phyloP scores from a whole-genome alignment of 1,140 invertebrate genomes.

The Thaumatotibia leucotreta region DNA sequence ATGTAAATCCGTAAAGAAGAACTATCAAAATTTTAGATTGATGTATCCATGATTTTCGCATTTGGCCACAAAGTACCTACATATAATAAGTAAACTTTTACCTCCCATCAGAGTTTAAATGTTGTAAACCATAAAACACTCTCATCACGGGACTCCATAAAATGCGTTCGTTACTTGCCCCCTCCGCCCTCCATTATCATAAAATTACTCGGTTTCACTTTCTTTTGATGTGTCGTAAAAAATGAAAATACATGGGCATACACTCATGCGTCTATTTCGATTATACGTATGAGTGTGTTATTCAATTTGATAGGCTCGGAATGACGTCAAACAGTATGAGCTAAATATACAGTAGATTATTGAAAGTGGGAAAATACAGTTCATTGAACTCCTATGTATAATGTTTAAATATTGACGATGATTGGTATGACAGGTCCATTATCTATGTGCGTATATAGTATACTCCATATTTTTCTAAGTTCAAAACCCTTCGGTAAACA shows the following conservation, averaged over 20 bases:
- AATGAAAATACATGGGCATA: constrained; percentile 56
- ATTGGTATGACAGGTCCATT: too few species aligned
- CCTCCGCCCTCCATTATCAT: constrained; percentile 63
- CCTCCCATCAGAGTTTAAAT: constrained; percentile 50
- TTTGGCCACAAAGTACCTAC: too few species aligned
- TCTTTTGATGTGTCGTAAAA: constrained; percentile 70
- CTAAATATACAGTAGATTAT: too few species aligned
- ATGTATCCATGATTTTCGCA: too few species aligned
- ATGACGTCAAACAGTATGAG: not conserved
- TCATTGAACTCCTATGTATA: too few species aligned
- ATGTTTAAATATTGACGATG: too few species aligned
- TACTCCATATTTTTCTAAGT: too few species aligned
- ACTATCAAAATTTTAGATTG: too few species aligned
- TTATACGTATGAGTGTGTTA: constrained; percentile 6
- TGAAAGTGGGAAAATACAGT: too few species aligned
- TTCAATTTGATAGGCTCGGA: not conserved
- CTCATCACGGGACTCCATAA: constrained; percentile 59
- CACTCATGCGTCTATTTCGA: constrained; percentile 20
- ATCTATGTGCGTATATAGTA: too few species aligned
- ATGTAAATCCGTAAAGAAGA: too few species aligned
- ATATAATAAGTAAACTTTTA: constrained; percentile 18
- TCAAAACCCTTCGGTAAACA: too few species aligned
- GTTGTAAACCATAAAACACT: constrained; percentile 58
- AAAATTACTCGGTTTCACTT: constrained; percentile 67
- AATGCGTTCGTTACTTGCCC: constrained; percentile 55